Base-by-base conservation (phyloP, 2,113 vertebrate genomes). In the Serranochromis macrocephalus region DNA sequence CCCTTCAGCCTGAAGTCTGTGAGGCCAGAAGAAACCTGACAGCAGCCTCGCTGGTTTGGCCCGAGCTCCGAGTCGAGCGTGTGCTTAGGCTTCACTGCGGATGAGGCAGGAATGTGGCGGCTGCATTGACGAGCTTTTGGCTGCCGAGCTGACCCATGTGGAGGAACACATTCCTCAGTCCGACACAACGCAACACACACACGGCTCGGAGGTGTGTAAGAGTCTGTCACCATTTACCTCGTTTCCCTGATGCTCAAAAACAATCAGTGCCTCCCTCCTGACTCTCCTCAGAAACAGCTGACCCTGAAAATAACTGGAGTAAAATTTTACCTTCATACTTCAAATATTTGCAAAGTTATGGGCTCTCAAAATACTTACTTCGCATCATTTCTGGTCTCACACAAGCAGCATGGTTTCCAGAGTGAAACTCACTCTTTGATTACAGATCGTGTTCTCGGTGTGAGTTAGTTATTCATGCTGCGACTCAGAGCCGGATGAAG, bases 71-170 rank as follows among this genome's bases (percentile, higher is more conserved):
- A 49, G 17, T 31, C 4, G 9, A 75, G 71, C 16, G 21, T 73
- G 38, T 2, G 86, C 75, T 49, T 78, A 11, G 75, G 89, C 84
- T 84, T 31, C 66, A 9, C 10, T 10, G 47, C 11, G 29, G 54
- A 79, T n/a, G 36, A 9, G 9, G 40, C 26, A 86, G 91, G 93
- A 92, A 93, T 90, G 88, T 33, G 66, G 82, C 31, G 87, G 84
- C 54, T 58, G 14, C 49, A 45, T 17, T 21, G 55, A 45, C 14
- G 13, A 78, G 80, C 19, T 80, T 58, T 71, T 24, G 80, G 80
- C 80, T 83, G 19, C 66, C 3, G 51, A 26, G 1, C 66, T 24
- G 0, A 55, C 66, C 71, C 71, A 7, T 14, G 55, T 33, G 36
- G 12, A 57, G 3, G 19, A 42, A n/a, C 9, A 2, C 53, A 85